Evolutionary conservation across 2,113 vertebrate species (phyloP).

Genomic region (Hydropotes inermis): DNA sequence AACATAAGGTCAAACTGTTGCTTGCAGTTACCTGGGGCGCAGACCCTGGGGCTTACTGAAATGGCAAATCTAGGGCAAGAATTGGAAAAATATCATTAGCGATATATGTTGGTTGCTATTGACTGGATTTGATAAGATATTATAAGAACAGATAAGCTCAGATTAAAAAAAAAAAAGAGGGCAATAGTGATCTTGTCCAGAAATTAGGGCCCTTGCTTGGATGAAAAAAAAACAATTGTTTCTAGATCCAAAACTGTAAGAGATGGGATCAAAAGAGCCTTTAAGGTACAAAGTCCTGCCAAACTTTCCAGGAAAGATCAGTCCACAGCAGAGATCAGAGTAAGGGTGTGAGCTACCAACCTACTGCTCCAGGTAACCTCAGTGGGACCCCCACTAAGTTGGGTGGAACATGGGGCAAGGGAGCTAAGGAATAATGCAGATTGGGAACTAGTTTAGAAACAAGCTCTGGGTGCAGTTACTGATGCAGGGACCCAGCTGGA

Average conservation of each 20-base stretch:
- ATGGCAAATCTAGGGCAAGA: neutral
- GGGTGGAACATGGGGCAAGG: accelerated
- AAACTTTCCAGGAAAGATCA: neutral
- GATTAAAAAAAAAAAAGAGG: neutral
- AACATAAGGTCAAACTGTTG: neutral
- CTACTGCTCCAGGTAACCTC: neutral
- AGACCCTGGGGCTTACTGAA: neutral
- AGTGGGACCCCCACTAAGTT: neutral
- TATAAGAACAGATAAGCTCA: neutral
- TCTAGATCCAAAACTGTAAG: neutral
- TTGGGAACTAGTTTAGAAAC: neutral
- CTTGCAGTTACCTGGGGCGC: neutral
- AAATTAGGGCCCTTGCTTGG: neutral
- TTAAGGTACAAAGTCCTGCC: neutral
- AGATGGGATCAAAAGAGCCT: neutral
- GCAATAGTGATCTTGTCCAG: neutral
- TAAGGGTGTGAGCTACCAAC: neutral
- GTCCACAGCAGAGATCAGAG: neutral
- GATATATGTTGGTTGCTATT: neutral
- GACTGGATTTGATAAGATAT: neutral
- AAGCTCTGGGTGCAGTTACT: neutral
- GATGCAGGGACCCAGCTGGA: neutral
- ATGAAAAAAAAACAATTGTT: neutral
- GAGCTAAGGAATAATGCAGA: neutral
- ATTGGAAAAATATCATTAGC: neutral